Conservation (phyloP, 2,113 vertebrate species). For the Athene noctua region DNA sequence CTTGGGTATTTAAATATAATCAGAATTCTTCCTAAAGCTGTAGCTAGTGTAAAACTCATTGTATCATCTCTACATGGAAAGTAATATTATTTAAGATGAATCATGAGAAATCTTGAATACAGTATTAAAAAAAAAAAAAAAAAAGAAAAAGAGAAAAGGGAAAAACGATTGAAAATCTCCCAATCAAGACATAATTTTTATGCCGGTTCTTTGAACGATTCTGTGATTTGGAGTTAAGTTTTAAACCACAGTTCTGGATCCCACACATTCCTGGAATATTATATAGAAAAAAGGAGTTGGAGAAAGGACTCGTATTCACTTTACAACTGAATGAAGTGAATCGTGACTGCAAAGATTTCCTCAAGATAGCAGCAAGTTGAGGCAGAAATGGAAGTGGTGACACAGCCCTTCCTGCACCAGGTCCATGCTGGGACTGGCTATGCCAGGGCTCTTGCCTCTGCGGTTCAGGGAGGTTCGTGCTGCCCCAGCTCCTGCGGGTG, state of each 20-base stretch:
- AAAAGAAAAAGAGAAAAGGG: not conserved
- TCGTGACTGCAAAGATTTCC: not conserved
- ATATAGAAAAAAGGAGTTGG: not conserved
- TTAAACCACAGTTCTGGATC: not conserved
- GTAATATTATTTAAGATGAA: not conserved
- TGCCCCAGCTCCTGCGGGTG: not conserved
- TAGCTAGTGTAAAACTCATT: not conserved
- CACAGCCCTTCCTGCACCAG: not conserved
- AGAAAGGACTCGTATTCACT: not conserved
- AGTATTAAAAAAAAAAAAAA: not conserved
- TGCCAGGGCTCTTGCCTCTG: not conserved
- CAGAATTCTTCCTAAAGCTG: constrained; percentile 38
- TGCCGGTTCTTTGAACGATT: not conserved
- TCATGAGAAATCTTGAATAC: not conserved
- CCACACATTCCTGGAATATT: not conserved
- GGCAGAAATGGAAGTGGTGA: not conserved
- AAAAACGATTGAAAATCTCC: not conserved
- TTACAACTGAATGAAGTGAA: not conserved
- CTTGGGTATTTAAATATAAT: constrained; percentile 45
- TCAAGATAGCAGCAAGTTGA: fast-evolving
- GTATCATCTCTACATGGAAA: not conserved
- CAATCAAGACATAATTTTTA: not conserved
- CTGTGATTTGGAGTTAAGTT: not conserved
- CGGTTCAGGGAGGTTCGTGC: not conserved
- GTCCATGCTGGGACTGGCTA: not conserved